A percentile compares a stretch with the other conserved stretches of the same genome.
Evolutionary conservation across 2,888 invertebrate species (phyloP).

Genomic region (Apamea epomidion): DNA sequence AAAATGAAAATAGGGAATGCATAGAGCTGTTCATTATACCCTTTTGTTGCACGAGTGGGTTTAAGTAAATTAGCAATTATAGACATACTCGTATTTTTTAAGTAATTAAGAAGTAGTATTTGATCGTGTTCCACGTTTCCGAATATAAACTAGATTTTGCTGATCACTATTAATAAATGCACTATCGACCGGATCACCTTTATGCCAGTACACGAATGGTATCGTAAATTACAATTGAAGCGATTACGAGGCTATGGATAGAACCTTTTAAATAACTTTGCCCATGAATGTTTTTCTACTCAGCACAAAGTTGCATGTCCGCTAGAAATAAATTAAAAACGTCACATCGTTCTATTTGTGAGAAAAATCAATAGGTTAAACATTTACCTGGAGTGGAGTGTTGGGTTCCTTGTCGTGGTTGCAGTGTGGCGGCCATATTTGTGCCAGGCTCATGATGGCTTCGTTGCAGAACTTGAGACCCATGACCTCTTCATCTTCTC

Average conservation of each 20-base stretch:
- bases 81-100: neutral
- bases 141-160: neutral
- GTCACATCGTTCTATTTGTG: slow-evolving; percentile 1
- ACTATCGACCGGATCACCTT: neutral
- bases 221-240: neutral
- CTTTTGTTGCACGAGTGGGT: slow-evolving; percentile 2
- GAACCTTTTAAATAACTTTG: neutral
- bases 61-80: neutral
- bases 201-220: neutral
- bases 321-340: slow-evolving; percentile 2
- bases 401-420: slow-evolving; percentile 89
- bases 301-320: neutral
- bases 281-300: slow-evolving; percentile 23
- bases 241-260: neutral
- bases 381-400: slow-evolving; percentile 94
- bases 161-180: neutral
- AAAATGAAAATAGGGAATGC: slow-evolving; percentile 12
- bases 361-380: slow-evolving; percentile 12
- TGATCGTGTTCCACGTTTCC: neutral
- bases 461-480: slow-evolving; percentile 99
- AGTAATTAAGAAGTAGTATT: neutral
- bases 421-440: slow-evolving; percentile 93
- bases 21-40: neutral
- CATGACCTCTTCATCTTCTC: slow-evolving; percentile 99
- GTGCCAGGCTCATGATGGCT: slow-evolving; percentile 97